Evolutionary conservation across 2,888 invertebrate species (phyloP), one percentile per base, ranked within the genome.

Genomic region (Bugulina stolonifera): DNA sequence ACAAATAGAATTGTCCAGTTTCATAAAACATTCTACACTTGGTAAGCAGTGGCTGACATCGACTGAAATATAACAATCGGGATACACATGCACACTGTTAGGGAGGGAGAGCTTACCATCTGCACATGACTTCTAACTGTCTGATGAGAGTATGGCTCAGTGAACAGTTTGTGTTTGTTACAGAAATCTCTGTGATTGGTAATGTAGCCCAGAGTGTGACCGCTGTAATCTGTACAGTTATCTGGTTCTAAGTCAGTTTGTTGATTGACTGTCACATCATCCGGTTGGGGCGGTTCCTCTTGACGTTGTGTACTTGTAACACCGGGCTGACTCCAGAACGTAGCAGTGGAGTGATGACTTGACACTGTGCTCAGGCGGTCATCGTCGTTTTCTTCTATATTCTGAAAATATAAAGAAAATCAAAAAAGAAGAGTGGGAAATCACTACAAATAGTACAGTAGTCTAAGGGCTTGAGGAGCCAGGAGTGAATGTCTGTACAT

Each of bases 261-360:
- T 43, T 43, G 10, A 10, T 43, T 18, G 18, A 18, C 5, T 5
- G 10, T 5, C 10, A 43, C 43, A 43, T 18, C 18, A n/a, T n/a
- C n/a, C n/a, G n/a, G n/a, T n/a, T n/a, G n/a, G n/a, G 57, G 57
- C 2, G 29, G 27, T 32, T 64, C 25, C 5, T 55, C 10, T 23
- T 55, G 55, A 5, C 22, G n/a, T 55, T 55, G 55, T 32, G 64
- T 64, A 34, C 64, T 64, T 2, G 64, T 64, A 34, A 32, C 64
- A 2, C 27, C 64, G 27, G 64, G 64, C 64, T 64, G 29, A 64
- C 64, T 32, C 27, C 27, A 64, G 5, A 5, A 25, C 32, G 64
- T 14, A 27, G 10, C 32, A 14, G 14, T 34, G 5, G 29, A 14
- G 32, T 14, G 27, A 32, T 32, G 25, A 14, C 2, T 27, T 32